These are phyloP conservation scores for Xenopus tropicalis DNA, from an alignment of 2,113 vertebrate species.

Conservation along the genomic window UCB_Xtro_10.0 CM004445.2:62452501-62453000, in stretches of 20 bases:
- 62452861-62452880: conserved; percentile 77
- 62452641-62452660: conserved; percentile 73
- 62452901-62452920: conserved; percentile 87
- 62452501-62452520: conserved; percentile 47
- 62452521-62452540: conserved; percentile 60
- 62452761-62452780: conserved; percentile 82
- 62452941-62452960: conserved; percentile 96
- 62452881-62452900: conserved; percentile 89
- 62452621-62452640: conserved; percentile 69
- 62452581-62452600: conserved; percentile 64
- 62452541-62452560: conserved; percentile 62
- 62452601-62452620: conserved; percentile 65
- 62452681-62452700: conserved; percentile 66
- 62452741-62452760: conserved; percentile 75
- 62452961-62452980: conserved; percentile 96
- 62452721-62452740: conserved; percentile 77
- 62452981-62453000: conserved; percentile 97
- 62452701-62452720: conserved; percentile 77
- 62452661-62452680: conserved; percentile 73
- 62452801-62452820: conserved; percentile 76
- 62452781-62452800: conserved; percentile 80
- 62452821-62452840: conserved; percentile 81
- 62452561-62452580: conserved; percentile 69
- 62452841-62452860: conserved; percentile 86
- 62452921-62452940: conserved; percentile 95